Evolutionary conservation across 2,888 invertebrate species (phyloP), one percentile per base, ranked within the genome.

Genomic region (Gonocerus acuteangulatus): DNA sequence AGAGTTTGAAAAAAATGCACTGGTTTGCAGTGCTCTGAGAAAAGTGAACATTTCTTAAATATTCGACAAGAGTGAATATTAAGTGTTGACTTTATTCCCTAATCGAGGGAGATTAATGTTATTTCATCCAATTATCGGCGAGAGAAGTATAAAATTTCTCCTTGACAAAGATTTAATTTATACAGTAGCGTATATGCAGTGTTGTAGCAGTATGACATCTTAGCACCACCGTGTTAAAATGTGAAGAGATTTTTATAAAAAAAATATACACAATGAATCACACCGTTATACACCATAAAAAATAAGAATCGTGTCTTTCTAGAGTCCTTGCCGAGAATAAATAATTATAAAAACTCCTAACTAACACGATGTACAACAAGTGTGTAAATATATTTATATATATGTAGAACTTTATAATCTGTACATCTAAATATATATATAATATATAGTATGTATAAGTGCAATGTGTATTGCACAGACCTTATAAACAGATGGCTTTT

Each of bases 171-270:
- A 19, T 23, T 23, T 42, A 15, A 36, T 18, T 60, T 49, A 49
- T 60, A 49, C 22, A 60, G 39, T n/a, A 36, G 16, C 49, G 48
- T 32, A 36, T 48, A 19, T 27, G 36, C 45, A 39, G 39, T 54
- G 54, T 54, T 22, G 6, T 21, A 42, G 54, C 32, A 45, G 45
- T 23, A 32, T 36, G 47, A 36, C 58, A 58, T 58, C 48, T 60
- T 44, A 60, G 60, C 60, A 60, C 60, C 60, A 27, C 34, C 1
- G 57, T 57, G 57, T 42, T 60, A 60, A 60, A 60, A 60, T 60
- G 60, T 60, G 49, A 49, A 59, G 36, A 48, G 34, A 4, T 9
- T 15, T 57, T 47, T 47, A 48, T 60, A 60, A 51, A 49, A 60
- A 49, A 49, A 48, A 60, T 49, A 49, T 48, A 48, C 49, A 48